Percentiles rank a stretch among this genome's conserved stretches.
Evolutionary conservation across 2,113 vertebrate species (phyloP).

Genomic region (Alectura lathami): DNA sequence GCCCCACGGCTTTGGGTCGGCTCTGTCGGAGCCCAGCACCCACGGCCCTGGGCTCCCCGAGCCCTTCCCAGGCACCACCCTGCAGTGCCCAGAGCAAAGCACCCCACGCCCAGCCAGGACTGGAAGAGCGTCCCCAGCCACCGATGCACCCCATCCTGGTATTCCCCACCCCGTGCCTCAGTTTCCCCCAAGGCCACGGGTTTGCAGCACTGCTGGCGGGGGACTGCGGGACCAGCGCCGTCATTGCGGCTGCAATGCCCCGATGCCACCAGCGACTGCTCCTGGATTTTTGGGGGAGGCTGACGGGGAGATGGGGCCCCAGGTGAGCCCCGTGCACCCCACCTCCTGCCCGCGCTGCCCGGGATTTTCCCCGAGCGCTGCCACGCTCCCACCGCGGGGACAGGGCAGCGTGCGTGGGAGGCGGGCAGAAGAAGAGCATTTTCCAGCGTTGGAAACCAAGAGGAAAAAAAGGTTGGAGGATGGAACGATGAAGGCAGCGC

Average conservation of each 20-base stretch:
- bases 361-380: not conserved
- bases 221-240: not conserved
- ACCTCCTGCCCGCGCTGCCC: not conserved
- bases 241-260: constrained; percentile 30
- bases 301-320: not conserved
- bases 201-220: too few relatives aligned
- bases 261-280: too few relatives aligned
- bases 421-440: not conserved
- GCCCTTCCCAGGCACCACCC: too few relatives aligned
- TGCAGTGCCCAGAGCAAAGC: not conserved
- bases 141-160: not conserved
- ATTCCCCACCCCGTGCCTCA: not conserved
- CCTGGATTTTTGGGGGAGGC: not conserved
- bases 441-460: constrained; percentile 36
- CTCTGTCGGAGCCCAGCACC: not conserved
- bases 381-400: not conserved
- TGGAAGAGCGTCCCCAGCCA: not conserved
- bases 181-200: not conserved
- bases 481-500: not conserved
- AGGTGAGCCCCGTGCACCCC: not conserved
- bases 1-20: accelerated
- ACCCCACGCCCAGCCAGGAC: too few relatives aligned
- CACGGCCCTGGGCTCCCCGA: too few relatives aligned
- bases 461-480: not conserved
- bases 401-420: not conserved